These are phyloP conservation scores for Paralichthys olivaceus DNA, from an alignment of 2,113 vertebrate species.

Conservation along the genomic window DNA sequence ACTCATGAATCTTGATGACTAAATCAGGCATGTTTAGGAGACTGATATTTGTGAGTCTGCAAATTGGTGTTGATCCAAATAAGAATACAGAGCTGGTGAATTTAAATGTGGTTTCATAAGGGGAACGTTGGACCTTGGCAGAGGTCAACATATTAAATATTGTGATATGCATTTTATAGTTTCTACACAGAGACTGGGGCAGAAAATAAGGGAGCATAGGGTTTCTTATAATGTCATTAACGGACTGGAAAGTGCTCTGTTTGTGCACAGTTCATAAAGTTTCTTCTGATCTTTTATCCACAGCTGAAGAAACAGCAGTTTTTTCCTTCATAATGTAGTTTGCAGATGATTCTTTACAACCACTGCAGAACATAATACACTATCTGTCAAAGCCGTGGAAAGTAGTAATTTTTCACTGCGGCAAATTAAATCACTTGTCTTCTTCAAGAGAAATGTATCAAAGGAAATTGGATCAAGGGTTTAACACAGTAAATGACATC, in stretches of 20 bases:
- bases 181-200: slow-evolving; percentile 14
- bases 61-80: too few species aligned
- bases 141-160: too few species aligned
- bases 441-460: not conserved
- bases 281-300: slow-evolving; percentile 24
- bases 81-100: too few species aligned
- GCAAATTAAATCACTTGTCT: slow-evolving; percentile 11
- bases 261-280: slow-evolving; percentile 14
- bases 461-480: not conserved
- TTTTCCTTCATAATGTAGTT: slow-evolving; percentile 36
- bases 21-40: too few species aligned
- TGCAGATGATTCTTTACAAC: slow-evolving; percentile 41
- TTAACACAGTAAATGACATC: not conserved
- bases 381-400: slow-evolving; percentile 24
- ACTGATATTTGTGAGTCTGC: too few species aligned
- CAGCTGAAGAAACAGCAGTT: slow-evolving; percentile 39
- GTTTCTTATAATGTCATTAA: slow-evolving; percentile 5
- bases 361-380: not conserved
- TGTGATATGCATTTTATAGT: not conserved
- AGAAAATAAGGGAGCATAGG: not conserved
- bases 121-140: too few species aligned
- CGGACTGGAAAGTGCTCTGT: slow-evolving; percentile 16
- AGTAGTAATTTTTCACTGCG: slow-evolving; percentile 14
- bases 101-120: too few species aligned
- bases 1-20: too few species aligned